Base-by-base conservation (phyloP, 2,797 vertebrate species). In the Halcyon badia region DNA sequence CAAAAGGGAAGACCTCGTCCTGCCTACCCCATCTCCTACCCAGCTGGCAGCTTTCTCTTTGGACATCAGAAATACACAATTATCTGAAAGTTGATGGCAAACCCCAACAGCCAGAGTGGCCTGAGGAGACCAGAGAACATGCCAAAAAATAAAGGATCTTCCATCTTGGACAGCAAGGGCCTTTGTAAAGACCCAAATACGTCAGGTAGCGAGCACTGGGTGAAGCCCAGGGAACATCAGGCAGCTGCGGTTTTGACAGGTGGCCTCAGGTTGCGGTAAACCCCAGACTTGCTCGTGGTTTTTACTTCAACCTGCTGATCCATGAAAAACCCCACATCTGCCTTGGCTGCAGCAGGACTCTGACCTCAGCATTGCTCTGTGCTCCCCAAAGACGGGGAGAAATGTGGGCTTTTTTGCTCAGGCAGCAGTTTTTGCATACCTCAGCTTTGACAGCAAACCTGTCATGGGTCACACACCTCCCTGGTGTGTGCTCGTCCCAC, bases 191-290 rank as follows among this genome's bases (percentile, higher is more conserved):
- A 49, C 25, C 30, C 30, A 60, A 25, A 20, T 3, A 8, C 2
- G 9, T 39, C 35, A 58, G 51, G n/a, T 33, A 24, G 21, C 0
- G 0, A 61, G 14, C 15, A 22, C 4, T 0, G 0, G 30, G 8
- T 16, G 49, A 81, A 93, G 37, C 26, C 54, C 31, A 13, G 21
- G 76, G 76, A 48, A 42, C 7, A 31, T 33, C 39, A 35, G 18
- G 39, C n/a, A 90, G 42, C 28, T 31, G 21, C 2, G 1, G 33
- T 22, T 44, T 28, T 56, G 49, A 42, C 56, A 65, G 26, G 14
- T 8, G 7, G 51, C 61, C 41, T 56, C 56, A 31, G 51, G 37
- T 57, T 30, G 28, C 0, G 0, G 35, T 17, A 78, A 82, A 64
- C 17, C 33, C 25, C 31, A 31, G 44, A 37, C 33, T 71, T 14